These are phyloP conservation scores for Brevipalpus yothersi DNA, from an alignment of 1,140 invertebrate species.

Conservation along the genomic window DNA sequence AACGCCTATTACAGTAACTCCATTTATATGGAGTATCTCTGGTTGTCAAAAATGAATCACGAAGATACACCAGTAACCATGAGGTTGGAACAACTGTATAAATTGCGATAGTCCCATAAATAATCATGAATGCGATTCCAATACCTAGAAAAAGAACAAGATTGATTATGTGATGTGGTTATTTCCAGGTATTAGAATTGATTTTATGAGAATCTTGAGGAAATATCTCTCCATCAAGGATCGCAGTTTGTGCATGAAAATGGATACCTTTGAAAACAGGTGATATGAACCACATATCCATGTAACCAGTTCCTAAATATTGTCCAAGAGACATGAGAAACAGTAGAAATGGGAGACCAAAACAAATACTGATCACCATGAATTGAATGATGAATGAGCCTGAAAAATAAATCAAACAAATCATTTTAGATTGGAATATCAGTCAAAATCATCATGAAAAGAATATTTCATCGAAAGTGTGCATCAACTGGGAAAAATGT, in stretches of 20 bases:
- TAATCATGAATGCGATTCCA: conserved; percentile 48
- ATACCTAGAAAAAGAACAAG: conserved; percentile 26
- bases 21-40: conserved; percentile 45
- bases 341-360: conserved; percentile 61
- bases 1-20: conserved; percentile 30
- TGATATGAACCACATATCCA: conserved; percentile 78
- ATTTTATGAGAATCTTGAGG: too few relatives aligned
- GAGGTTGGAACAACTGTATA: conserved; percentile 63
- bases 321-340: conserved; percentile 61
- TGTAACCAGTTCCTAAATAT: conserved; percentile 48
- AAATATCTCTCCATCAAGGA: too few relatives aligned
- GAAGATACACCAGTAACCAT: conserved; percentile 66
- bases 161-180: background rate
- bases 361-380: conserved; percentile 46
- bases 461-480: background rate
- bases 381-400: conserved; percentile 72
- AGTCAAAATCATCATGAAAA: background rate
- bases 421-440: background rate
- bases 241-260: too few relatives aligned
- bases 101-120: conserved; percentile 52
- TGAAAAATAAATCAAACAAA: conserved; percentile 16
- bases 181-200: too few relatives aligned
- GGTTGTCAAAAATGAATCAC: conserved; percentile 62
- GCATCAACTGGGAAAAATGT: background rate
- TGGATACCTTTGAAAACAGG: conserved; percentile 46